Evolutionary conservation across 2,797 vertebrate genomes (phyloP).

Genomic region (Leptodactylus fallax): DNA sequence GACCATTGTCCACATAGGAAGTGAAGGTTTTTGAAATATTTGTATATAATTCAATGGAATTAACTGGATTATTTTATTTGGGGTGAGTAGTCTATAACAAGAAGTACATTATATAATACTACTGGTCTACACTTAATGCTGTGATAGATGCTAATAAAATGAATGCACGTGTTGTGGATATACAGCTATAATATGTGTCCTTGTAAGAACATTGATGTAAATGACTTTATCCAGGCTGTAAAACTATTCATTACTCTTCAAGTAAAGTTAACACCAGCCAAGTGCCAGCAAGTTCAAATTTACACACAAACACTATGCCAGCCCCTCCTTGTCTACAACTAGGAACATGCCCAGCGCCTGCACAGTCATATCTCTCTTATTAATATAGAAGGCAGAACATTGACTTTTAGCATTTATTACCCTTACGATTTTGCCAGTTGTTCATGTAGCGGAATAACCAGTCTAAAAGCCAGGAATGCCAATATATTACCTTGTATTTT

Average conservation of each 20-base stretch:
- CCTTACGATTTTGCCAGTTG: slow-evolving; percentile 43
- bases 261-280: neutral
- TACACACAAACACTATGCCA: slow-evolving; percentile 34
- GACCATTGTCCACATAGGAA: neutral
- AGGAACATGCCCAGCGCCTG: slow-evolving; percentile 28
- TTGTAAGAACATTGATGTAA: neutral
- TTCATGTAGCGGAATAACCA: slow-evolving; percentile 12
- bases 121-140: neutral
- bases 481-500: neutral
- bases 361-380: slow-evolving; percentile 9
- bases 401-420: slow-evolving; percentile 38
- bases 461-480: no score
- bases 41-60: neutral
- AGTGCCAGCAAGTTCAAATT: slow-evolving; percentile 8
- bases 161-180: neutral
- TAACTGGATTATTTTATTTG: neutral
- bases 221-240: neutral
- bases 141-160: neutral
- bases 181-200: slow-evolving; percentile 1
- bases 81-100: neutral
- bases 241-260: neutral
- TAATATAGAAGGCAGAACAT: neutral
- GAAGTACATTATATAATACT: neutral
- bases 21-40: no score
- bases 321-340: slow-evolving; percentile 39